Evolutionary conservation across 2,113 vertebrate genomes (phyloP), one percentile per base, ranked within the genome.

Genomic region (Athene noctua): DNA sequence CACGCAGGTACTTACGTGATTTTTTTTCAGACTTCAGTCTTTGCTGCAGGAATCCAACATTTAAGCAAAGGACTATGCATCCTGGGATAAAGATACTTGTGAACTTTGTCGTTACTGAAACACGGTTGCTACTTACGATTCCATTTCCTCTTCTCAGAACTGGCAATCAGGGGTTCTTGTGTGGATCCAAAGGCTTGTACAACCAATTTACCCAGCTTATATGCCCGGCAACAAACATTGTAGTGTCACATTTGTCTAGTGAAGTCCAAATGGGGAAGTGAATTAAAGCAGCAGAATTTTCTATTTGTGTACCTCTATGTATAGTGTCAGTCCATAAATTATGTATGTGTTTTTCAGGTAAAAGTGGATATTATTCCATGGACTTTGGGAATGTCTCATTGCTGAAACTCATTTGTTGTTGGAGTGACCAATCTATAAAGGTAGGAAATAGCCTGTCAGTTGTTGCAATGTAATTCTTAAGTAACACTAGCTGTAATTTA

Each of bases 381-480:
- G 97, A 96, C 49, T 46, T 46, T 13, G 97, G 95, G 47, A 96
- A 32, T 15, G 10, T 80, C 92, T 97, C 97, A 0, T 78, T 98
- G 72, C 63, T 97, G 90, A 98, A 97, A 90, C 96, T 98, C 25
- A 23, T 98, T 94, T 91, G 95, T 36, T 96, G 94, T 55, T 98
- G 98, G 98, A 97, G 92, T 6, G 96, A 98, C 42, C 98, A 98
- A 17, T 98, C 98, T 57, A 82, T 98, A 65, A 98, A 98, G 98
- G 98, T 98, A 98, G 59, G 93, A 95, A 26, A 49, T 3, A 20
- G 11, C 22, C 26, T 11, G 20, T 61, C 71, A 36, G 10, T 42
- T 58, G 13, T 58, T 67, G 40, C n/a, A 63, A 11, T 46, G 34
- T 71, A 57, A 58, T 70, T 21, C 23, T 77, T 57, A n/a, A 34